Conservation (phyloP, 1,140 invertebrate species). For the Teleopsis dalmanni region DNA sequence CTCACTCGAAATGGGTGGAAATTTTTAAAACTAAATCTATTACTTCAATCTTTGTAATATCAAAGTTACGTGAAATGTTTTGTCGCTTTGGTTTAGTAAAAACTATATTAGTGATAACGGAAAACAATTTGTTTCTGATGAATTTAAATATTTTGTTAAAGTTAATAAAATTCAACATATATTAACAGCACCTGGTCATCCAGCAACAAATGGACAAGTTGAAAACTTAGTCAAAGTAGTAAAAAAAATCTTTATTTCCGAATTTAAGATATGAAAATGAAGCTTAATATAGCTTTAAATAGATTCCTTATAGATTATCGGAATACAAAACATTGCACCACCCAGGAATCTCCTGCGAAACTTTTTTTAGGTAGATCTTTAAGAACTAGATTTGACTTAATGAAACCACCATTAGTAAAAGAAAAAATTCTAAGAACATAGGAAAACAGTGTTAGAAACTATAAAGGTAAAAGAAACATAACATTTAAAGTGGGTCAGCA, state of each 20-base stretch:
- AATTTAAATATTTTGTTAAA: too few species aligned
- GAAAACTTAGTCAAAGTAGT: background rate
- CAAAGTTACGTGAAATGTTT: conserved; percentile 1
- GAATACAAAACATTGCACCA: too few species aligned
- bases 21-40: background rate
- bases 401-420: background rate
- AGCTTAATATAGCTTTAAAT: background rate
- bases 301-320: background rate
- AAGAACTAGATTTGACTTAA: background rate
- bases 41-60: background rate
- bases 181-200: background rate
- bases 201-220: background rate
- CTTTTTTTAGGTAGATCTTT: background rate
- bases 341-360: too few species aligned
- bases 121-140: conserved; percentile 25
- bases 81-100: conserved; percentile 19
- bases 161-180: too few species aligned
- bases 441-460: background rate
- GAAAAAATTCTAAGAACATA: background rate
- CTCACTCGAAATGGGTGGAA: background rate
- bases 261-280: background rate
- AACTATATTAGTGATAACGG: conserved; percentile 25
- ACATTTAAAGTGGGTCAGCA: background rate
- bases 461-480: background rate
- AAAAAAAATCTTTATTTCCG: background rate